These are phyloP conservation scores for Megaceryle torquata DNA, from an alignment of 2,113 vertebrate genomes.

Conservation along the genomic window DNA sequence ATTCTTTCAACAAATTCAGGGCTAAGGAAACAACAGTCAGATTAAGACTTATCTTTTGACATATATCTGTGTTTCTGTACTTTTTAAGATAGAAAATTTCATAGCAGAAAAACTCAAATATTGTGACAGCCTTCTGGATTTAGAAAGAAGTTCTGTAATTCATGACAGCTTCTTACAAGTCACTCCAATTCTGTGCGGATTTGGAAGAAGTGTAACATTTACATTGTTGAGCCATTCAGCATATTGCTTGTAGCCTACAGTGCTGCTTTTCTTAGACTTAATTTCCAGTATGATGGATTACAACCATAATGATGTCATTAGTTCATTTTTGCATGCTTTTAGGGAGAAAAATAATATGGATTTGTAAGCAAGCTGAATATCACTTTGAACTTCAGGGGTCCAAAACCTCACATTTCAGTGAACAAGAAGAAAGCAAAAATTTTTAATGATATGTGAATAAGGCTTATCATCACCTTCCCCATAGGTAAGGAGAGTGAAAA, in stretches of 20 bases:
- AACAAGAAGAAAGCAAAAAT: not conserved
- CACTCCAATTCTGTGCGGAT: not conserved
- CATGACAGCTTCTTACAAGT: not conserved
- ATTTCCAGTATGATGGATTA: not conserved
- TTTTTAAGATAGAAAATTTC: not conserved
- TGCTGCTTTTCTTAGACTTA: not conserved
- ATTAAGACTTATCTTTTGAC: not conserved
- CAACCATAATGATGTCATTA: not conserved
- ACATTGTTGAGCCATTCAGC: not conserved
- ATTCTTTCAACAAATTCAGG: not conserved
- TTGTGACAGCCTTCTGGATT: slow-evolving; percentile 3
- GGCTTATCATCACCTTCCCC: not conserved
- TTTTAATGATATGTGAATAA: not conserved
- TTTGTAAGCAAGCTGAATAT: not conserved
- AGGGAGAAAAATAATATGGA: not conserved
- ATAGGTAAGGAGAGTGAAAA: not conserved
- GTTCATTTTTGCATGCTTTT: not conserved
- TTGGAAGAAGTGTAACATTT: not conserved
- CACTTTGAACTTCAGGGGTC: not conserved
- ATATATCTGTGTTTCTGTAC: not conserved
- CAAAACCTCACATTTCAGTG: not conserved
- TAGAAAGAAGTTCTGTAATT: not conserved
- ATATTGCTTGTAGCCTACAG: not conserved
- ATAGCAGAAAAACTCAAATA: not conserved
- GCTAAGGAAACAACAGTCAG: not conserved